Evolutionary conservation across 2,888 invertebrate genomes (phyloP), one percentile per base, ranked within the genome.

Genomic region (Dichetophora obliterata): DNA sequence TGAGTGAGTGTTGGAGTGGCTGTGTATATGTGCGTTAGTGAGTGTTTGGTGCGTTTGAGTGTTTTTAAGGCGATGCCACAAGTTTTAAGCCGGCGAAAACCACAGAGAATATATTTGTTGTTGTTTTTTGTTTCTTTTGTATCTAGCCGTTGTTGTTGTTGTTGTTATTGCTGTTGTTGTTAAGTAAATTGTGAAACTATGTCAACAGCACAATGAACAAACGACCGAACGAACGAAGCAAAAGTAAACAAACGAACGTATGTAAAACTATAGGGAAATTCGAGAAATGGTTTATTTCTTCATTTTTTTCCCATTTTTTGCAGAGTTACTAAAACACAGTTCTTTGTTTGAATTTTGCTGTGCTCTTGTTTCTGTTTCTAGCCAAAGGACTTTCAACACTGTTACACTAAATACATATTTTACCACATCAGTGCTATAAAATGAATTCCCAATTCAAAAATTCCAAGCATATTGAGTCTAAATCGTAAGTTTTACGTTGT

Each of bases 131-230:
- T 63, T 19, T 16, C 16, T 71, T 14, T 68, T 63, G 66, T 59
- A 34, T 43, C 8, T 66, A 19, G 54, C 27, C 19, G 50, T 34
- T 54, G 34, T 19, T 65, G 73, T 11, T 54, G 52, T 31, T 70
- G 48, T 14, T 54, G 34, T 19, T 65, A 63, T 11, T 54, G 52
- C n/a, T 70, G 48, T 14, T 43, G 63, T 16, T 50, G 6, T n/a
- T 61, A 27, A 61, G 48, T 72, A 72, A 72, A 72, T 61, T 48
- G 43, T 48, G 57, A 27, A 75, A 75, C 57, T 75, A 43, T 75
- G 75, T 75, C 75, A 75, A 75, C 54, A 66, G 75, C 34, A 75
- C 75, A 75, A 75, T 75, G 57, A 43, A 68, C 59, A 37, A 34
- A 54, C 16, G 27, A 69, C 24, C 9, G 43, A 66, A 54, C 27